A percentile compares a stretch with the other conserved stretches of the same genome.
phyloP scores from a whole-genome alignment of 2,113 vertebrate genomes.

The Hyla sarda region DNA sequence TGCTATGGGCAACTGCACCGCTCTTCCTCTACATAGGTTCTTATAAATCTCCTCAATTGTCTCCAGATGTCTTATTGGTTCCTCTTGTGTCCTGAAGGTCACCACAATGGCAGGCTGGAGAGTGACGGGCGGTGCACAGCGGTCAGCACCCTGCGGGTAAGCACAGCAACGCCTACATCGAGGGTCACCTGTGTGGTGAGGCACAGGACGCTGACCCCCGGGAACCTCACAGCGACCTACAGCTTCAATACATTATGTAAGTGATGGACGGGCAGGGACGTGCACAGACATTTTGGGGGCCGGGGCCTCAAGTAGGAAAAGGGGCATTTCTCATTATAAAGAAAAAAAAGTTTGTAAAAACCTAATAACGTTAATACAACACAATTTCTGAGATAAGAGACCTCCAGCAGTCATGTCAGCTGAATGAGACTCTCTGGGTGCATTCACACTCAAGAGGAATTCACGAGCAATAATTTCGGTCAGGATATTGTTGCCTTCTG shows the following conservation, averaged over 20 bases:
- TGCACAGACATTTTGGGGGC: neutral
- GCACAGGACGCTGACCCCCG: slow-evolving; percentile 62
- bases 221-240: slow-evolving; percentile 59
- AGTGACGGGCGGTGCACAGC: slow-evolving; percentile 68
- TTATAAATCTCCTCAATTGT: no score
- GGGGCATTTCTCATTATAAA: neutral
- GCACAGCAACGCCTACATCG: fast-evolving
- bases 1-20: no score
- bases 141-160: slow-evolving; percentile 64
- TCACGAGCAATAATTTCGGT: no score
- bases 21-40: no score
- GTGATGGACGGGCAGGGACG: neutral
- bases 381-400: no score
- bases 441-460: no score
- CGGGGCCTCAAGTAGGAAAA: neutral
- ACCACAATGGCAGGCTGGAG: slow-evolving; percentile 63
- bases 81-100: slow-evolving; percentile 63
- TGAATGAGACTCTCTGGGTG: no score
- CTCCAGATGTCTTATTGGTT: neutral
- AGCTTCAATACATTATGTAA: slow-evolving; percentile 62
- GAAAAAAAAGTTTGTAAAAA: no score
- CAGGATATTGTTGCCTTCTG: no score
- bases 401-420: no score
- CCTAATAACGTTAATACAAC: no score
- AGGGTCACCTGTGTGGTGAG: slow-evolving; percentile 64